Percentiles rank a stretch among this genome's conserved stretches.
phyloP scores from a whole-genome alignment of 2,113 vertebrate genomes.

The Clarias batrachus region DNA sequence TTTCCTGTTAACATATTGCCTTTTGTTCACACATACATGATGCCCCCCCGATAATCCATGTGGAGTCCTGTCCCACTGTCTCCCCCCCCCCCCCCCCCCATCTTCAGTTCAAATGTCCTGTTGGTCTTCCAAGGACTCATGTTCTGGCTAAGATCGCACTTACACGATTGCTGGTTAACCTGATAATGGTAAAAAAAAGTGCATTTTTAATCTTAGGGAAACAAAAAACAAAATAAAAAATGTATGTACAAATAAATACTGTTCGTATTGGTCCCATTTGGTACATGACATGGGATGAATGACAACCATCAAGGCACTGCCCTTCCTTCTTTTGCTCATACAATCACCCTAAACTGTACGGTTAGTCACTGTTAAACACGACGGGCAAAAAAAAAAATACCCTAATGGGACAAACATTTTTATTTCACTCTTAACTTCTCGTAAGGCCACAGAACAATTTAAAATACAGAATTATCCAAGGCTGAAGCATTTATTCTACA shows the following conservation, averaged over 20 bases:
- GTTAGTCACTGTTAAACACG: constrained; percentile 1
- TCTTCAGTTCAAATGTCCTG: background rate
- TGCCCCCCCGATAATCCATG: background rate
- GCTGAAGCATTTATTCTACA: constrained; percentile 47
- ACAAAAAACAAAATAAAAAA: background rate
- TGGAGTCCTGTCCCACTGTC: too few relatives aligned
- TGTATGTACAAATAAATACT: too few relatives aligned
- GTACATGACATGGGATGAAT: background rate
- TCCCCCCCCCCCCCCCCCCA: too few relatives aligned
- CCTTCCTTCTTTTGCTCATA: background rate
- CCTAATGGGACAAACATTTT: background rate
- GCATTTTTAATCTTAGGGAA: background rate
- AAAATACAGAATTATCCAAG: background rate
- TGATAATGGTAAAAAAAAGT: background rate
- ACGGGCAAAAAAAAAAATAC: background rate
- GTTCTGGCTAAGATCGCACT: background rate
- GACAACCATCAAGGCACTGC: background rate
- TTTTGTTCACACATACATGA: background rate
- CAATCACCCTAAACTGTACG: background rate
- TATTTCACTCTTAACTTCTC: background rate
- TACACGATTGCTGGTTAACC: background rate
- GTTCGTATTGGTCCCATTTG: too few relatives aligned
- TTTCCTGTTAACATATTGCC: background rate
- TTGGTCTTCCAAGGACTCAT: background rate
- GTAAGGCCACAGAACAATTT: background rate